A percentile compares a stretch with the other conserved stretches of the same genome.
These are phyloP conservation scores for Neelides sp. DNA, from an alignment of 1,140 invertebrate genomes.

Conservation along the genomic window DNA sequence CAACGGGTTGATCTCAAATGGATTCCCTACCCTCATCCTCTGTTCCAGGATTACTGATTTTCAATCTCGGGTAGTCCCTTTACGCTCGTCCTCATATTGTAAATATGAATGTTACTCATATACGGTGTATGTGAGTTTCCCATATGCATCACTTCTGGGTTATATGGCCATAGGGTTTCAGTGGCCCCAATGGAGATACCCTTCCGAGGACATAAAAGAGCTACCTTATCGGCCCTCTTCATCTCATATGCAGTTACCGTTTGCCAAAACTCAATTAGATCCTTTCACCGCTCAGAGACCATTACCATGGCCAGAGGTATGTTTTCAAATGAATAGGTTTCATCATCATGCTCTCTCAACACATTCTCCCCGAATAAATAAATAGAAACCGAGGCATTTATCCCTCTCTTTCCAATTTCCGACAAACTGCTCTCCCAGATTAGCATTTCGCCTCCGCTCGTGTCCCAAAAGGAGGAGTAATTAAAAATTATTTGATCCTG, in stretches of 20 bases:
- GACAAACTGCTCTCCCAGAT: neutral
- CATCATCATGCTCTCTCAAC: constrained; percentile 12
- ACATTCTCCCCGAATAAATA: constrained; percentile 14
- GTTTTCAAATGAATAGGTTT: constrained; percentile 1
- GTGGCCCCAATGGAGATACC: constrained; percentile 7
- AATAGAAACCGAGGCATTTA: constrained; percentile 3
- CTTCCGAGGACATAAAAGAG: constrained; percentile 8
- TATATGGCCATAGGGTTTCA: no score
- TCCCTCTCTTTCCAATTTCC: neutral
- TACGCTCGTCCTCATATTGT: neutral
- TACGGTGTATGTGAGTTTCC: no score
- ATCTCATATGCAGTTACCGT: constrained; percentile 23
- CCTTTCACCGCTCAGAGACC: constrained; percentile 13
- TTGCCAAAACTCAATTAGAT: constrained; percentile 23
- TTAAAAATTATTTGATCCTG: neutral
- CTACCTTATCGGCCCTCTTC: constrained; percentile 11
- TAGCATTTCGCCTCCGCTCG: neutral
- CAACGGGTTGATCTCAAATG: constrained; percentile 16
- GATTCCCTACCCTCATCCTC: constrained; percentile 2
- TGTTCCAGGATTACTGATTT: constrained; percentile 24
- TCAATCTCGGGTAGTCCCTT: constrained; percentile 13
- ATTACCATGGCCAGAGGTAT: constrained; percentile 15
- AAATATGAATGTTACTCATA: neutral
- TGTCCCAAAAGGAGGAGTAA: neutral
- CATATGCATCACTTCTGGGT: no score